Evolutionary conservation across 2,113 vertebrate species (phyloP).

Genomic region (Nothobranchius furzeri): DNA sequence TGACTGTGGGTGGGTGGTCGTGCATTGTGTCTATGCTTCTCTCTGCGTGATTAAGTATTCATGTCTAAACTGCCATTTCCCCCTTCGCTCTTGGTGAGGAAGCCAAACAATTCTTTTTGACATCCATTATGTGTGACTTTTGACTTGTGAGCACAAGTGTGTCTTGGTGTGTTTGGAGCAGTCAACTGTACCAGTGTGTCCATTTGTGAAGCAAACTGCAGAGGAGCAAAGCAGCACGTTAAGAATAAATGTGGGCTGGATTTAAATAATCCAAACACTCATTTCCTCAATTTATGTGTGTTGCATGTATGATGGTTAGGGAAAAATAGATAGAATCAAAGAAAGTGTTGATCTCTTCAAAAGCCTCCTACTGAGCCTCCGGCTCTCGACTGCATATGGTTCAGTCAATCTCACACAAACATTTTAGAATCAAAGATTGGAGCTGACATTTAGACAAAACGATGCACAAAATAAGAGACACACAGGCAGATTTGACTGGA

Average conservation of each 20-base stretch:
- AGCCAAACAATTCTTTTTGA: slow-evolving; percentile 61
- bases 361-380: slow-evolving; percentile 5
- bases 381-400: slow-evolving; percentile 1
- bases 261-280: slow-evolving; percentile 11
- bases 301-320: slow-evolving; percentile 35
- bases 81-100: slow-evolving; percentile 28
- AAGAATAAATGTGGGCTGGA: slow-evolving; percentile 33
- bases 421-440: slow-evolving; percentile 1
- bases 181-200: slow-evolving; percentile 13
- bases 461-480: neutral
- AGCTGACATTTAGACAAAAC: neutral
- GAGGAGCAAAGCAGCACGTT: neutral
- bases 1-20: slow-evolving; percentile 2
- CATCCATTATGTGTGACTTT: slow-evolving; percentile 47
- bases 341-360: slow-evolving; percentile 3
- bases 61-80: slow-evolving; percentile 34
- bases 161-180: neutral
- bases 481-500: neutral
- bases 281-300: slow-evolving; percentile 16
- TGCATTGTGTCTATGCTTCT: slow-evolving; percentile 18
- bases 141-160: neutral
- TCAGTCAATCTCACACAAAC: neutral
- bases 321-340: slow-evolving; percentile 6
- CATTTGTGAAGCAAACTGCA: slow-evolving; percentile 37
- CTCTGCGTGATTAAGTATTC: slow-evolving; percentile 58